A percentile compares a stretch with the other conserved stretches of the same genome.
These are phyloP conservation scores for Apomyelois bistriatella DNA, from an alignment of 2,888 invertebrate species.

Conservation along the genomic window DNA sequence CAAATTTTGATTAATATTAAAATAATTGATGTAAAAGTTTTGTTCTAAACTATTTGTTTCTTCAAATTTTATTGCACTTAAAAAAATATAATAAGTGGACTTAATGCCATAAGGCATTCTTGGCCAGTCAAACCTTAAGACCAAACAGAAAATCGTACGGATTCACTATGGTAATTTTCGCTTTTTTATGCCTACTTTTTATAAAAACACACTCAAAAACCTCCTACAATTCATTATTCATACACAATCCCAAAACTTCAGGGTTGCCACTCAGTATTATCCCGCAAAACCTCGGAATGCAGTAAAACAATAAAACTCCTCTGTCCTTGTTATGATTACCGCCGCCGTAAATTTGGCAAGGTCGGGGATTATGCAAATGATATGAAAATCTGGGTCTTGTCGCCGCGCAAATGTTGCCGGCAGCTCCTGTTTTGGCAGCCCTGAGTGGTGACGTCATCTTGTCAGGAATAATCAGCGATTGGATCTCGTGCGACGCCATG, in stretches of 20 bases:
- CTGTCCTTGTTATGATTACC: slow-evolving; percentile 32
- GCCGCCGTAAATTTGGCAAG: slow-evolving; percentile 26
- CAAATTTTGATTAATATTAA: no score
- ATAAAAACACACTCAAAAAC: neutral
- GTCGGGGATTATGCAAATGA: slow-evolving; percentile 38
- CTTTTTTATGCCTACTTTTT: neutral
- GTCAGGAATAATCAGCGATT: slow-evolving; percentile 23
- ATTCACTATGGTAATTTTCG: no score
- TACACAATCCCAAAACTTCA: slow-evolving; percentile 5
- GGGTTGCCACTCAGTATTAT: slow-evolving; percentile 13
- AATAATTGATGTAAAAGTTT: no score
- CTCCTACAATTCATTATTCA: slow-evolving; percentile 1
- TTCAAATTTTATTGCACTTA: no score
- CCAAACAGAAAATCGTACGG: no score
- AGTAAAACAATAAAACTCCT: slow-evolving; percentile 34
- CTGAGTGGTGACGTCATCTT: slow-evolving; percentile 26
- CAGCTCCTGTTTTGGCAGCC: slow-evolving; percentile 21
- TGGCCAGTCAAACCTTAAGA: no score
- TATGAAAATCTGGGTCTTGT: slow-evolving; percentile 37
- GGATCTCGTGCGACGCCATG: slow-evolving; percentile 1
- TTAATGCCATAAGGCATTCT: no score
- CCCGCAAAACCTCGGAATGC: slow-evolving; percentile 19
- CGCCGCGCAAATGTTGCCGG: slow-evolving; percentile 20
- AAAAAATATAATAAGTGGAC: no score
- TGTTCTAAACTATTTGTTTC: no score